Conservation (phyloP, 2,888 invertebrate genomes). For the Cryptus armator region DNA sequence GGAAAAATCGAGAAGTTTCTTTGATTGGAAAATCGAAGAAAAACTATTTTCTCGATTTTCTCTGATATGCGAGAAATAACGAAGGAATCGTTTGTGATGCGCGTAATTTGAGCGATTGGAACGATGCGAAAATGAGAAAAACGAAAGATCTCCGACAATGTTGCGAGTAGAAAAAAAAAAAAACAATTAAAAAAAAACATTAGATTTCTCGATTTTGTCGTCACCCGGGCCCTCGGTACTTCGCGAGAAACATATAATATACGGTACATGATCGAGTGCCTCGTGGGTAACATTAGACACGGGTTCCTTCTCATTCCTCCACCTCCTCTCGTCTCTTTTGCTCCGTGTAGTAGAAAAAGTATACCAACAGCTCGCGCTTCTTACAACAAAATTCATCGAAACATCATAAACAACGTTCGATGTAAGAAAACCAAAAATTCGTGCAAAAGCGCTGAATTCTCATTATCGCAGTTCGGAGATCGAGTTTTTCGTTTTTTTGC, state of each 20-base stretch:
- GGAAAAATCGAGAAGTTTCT: too few relatives aligned
- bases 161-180: background rate
- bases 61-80: background rate
- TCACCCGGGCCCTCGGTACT: constrained; percentile 58
- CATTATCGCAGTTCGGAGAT: background rate
- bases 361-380: background rate
- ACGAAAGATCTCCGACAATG: background rate
- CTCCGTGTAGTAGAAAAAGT: constrained; percentile 2
- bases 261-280: constrained; percentile 65
- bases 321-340: background rate
- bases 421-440: constrained; percentile 3
- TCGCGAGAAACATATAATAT: constrained; percentile 68
- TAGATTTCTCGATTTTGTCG: background rate
- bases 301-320: background rate
- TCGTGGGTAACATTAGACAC: constrained; percentile 9
- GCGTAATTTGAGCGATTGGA: background rate
- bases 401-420: background rate
- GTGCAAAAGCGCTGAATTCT: constrained; percentile 1
- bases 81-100: background rate
- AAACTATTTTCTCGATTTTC: background rate
- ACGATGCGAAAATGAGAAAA: constrained; percentile 1
- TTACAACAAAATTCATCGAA: background rate
- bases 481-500: background rate
- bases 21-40: background rate
- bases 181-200: background rate